Percentiles rank a stretch among this genome's conserved stretches.
Conservation (phyloP, 2,797 vertebrate genomes). For the Tauraco hartlaubi region DNA sequence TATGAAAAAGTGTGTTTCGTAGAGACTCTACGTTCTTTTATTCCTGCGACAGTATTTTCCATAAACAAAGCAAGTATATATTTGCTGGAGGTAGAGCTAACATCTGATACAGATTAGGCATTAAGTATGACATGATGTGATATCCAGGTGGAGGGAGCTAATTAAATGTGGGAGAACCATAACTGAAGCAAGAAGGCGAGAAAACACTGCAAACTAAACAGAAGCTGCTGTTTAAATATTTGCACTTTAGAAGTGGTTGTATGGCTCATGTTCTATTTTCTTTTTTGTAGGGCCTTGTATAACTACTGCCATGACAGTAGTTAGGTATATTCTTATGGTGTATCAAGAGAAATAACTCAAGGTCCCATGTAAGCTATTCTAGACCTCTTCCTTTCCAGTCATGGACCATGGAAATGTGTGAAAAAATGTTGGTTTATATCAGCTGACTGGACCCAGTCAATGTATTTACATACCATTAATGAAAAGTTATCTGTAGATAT, state of each 20-base stretch:
- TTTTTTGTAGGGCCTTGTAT: not conserved
- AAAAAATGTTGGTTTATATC: not conserved
- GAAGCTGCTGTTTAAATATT: slow-evolving; percentile 8
- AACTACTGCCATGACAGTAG: not conserved
- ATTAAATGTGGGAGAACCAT: not conserved
- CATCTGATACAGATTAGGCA: not conserved
- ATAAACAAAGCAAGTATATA: not conserved
- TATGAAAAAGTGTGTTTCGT: not conserved
- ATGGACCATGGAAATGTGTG: not conserved
- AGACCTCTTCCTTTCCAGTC: not conserved
- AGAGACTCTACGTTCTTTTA: not conserved
- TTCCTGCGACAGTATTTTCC: not conserved
- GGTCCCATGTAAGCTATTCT: not conserved
- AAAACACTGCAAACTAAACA: not conserved
- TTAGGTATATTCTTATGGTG: not conserved
- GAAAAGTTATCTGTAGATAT: not conserved
- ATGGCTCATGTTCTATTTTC: not conserved
- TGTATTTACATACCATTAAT: not conserved
- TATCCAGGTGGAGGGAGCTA: not conserved
- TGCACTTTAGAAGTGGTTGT: not conserved
- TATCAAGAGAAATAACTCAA: not conserved
- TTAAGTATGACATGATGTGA: not conserved
- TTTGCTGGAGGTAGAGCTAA: not conserved
- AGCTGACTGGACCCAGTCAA: not conserved
- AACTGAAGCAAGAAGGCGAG: not conserved